These are phyloP conservation scores for Phyllostomus discolor DNA, from an alignment of 2,113 vertebrate species.

Conservation along the genomic window DNA sequence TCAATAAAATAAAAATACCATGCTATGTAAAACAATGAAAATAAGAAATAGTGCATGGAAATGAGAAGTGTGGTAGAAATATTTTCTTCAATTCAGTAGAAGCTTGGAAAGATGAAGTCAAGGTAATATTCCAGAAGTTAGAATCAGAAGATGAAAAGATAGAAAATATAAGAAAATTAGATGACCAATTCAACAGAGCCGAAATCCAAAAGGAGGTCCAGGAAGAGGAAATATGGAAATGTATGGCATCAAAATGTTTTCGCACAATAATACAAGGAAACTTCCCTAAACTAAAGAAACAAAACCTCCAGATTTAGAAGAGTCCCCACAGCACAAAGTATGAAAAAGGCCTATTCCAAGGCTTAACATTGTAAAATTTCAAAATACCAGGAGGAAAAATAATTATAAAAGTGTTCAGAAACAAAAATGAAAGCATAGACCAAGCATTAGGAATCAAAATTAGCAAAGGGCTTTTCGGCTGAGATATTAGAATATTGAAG, in stretches of 20 bases:
- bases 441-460: background rate
- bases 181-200: background rate
- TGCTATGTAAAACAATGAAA: background rate
- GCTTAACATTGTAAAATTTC: background rate
- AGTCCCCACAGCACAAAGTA: background rate
- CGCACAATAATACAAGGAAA: background rate
- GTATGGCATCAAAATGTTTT: slow-evolving; percentile 5
- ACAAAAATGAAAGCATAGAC: background rate
- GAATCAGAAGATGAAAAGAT: background rate
- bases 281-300: background rate
- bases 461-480: background rate
- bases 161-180: background rate
- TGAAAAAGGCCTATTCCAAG: background rate
- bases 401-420: background rate
- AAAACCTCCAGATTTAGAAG: background rate
- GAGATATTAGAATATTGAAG: background rate
- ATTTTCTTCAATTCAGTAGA: background rate
- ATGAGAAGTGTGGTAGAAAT: background rate
- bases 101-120: background rate
- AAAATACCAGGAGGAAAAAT: background rate
- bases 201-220: background rate
- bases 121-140: background rate
- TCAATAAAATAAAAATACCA: background rate
- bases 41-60: background rate
- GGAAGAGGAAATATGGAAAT: background rate